Evolutionary conservation across 2,888 invertebrate genomes (phyloP).

Genomic region (Chesias legatella): DNA sequence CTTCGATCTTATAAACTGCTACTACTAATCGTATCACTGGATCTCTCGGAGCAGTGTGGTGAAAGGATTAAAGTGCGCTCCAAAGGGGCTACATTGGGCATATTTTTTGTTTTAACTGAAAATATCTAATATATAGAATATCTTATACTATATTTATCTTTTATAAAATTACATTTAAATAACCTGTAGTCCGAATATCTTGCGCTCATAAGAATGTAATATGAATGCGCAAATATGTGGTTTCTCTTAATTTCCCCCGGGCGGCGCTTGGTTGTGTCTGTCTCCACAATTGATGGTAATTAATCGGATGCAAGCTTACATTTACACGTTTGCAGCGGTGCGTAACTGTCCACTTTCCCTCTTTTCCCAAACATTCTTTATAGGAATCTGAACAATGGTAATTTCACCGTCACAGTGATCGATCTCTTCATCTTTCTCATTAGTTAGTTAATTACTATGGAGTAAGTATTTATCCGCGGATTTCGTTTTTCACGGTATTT

Average conservation of each 20-base stretch:
- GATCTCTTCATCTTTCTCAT: slow-evolving; percentile 21
- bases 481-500: slow-evolving; percentile 9
- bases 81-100: too few relatives aligned
- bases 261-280: slow-evolving; percentile 8
- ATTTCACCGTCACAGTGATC: slow-evolving; percentile 32
- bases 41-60: too few relatives aligned
- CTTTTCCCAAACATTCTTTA: slow-evolving; percentile 52
- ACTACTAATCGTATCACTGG: too few relatives aligned
- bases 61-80: too few relatives aligned
- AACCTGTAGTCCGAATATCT: slow-evolving; percentile 7
- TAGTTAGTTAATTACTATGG: slow-evolving; percentile 6
- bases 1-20: too few relatives aligned
- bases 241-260: slow-evolving; percentile 22
- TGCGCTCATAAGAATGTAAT: slow-evolving; percentile 4
- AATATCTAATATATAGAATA: too few relatives aligned
- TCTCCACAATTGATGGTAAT: slow-evolving; percentile 19
- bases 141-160: too few relatives aligned
- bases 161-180: too few relatives aligned
- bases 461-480: slow-evolving; percentile 11
- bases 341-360: slow-evolving; percentile 62
- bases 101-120: too few relatives aligned
- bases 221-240: slow-evolving; percentile 15
- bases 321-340: slow-evolving; percentile 40
- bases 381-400: slow-evolving; percentile 32
- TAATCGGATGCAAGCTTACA: slow-evolving; percentile 21